These are phyloP conservation scores for Caenorhabditis doughertyi DNA, from an alignment of 2,888 invertebrate species.

Conservation along the genomic window DNA sequence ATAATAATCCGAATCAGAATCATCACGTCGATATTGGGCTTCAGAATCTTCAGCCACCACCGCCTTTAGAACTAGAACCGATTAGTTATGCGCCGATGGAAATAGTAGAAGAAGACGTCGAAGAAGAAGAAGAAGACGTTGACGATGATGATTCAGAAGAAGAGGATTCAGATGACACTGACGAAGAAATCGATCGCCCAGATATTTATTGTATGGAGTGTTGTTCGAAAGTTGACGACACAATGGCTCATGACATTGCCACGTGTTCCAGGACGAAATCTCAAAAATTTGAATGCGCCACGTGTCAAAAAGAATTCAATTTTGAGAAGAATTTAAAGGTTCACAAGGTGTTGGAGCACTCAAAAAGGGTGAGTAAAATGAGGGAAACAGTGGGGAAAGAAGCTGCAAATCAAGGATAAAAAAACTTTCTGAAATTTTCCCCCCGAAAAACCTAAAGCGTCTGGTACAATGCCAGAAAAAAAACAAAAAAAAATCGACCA, in stretches of 20 bases:
- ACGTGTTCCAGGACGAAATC: constrained; percentile 1
- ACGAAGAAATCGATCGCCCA: constrained; percentile 34
- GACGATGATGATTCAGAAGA: background rate
- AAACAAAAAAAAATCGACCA: too few species aligned
- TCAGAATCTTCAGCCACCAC: background rate
- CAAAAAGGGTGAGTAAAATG: background rate
- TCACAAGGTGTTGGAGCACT: constrained; percentile 50
- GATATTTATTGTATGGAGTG: constrained; percentile 54
- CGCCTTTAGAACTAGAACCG: background rate
- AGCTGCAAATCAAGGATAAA: too few species aligned
- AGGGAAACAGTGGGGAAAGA: background rate
- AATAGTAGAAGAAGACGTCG: background rate
- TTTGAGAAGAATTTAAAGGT: constrained; percentile 52
- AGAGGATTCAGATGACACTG: constrained; percentile 7
- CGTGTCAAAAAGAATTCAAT: constrained; percentile 40
- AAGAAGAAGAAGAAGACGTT: constrained; percentile 1
- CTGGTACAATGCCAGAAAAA: too few species aligned
- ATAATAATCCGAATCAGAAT: background rate
- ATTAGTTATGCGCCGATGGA: too few species aligned
- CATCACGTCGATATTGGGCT: background rate
- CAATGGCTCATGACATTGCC: background rate
- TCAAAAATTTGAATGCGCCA: background rate
- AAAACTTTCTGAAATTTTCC: too few species aligned
- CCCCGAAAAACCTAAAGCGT: too few species aligned
- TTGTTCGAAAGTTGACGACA: constrained; percentile 34